Percentiles rank a stretch among this genome's conserved stretches.
These are phyloP conservation scores for Ferrisia virgata DNA, from an alignment of 2,888 invertebrate genomes.

Conservation along the genomic window DNA sequence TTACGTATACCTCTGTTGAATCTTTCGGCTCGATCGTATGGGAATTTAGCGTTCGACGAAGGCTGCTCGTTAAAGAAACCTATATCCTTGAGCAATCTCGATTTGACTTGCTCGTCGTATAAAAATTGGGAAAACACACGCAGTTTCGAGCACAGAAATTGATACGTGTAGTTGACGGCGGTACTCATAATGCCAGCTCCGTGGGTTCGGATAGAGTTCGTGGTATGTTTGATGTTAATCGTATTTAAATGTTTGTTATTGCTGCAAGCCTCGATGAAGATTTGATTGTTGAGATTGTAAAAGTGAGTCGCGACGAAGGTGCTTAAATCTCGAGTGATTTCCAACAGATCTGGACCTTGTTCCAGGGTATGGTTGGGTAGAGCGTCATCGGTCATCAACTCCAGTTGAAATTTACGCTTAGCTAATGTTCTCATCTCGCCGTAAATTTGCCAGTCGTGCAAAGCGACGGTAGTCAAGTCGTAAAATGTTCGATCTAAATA, in stretches of 20 bases:
- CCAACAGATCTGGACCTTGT: constrained; percentile 93
- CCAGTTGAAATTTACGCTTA: constrained; percentile 73
- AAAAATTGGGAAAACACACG: constrained; percentile 94
- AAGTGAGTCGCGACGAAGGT: constrained; percentile 89
- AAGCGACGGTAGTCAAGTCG: constrained; percentile 92
- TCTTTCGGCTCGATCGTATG: constrained; percentile 87
- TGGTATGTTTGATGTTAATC: constrained; percentile 90
- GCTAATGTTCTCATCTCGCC: constrained; percentile 95
- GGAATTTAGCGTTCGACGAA: constrained; percentile 67
- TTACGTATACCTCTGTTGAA: constrained; percentile 88
- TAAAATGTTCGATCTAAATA: constrained; percentile 94
- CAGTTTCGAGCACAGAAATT: constrained; percentile 89
- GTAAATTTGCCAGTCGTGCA: constrained; percentile 97
- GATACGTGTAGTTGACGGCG: constrained; percentile 88
- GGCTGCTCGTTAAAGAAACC: constrained; percentile 74
- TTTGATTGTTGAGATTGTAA: constrained; percentile 94
- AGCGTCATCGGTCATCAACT: constrained; percentile 78
- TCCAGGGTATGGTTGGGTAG: constrained; percentile 94
- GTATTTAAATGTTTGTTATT: constrained; percentile 92
- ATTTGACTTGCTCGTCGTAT: constrained; percentile 96
- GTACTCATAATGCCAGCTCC: constrained; percentile 96
- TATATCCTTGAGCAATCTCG: constrained; percentile 83
- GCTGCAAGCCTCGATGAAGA: constrained; percentile 88
- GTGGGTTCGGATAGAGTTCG: constrained; percentile 94
- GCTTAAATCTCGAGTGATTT: constrained; percentile 95